A percentile compares a stretch with the other conserved stretches of the same genome.
Evolutionary conservation across 2,113 vertebrate genomes (phyloP).

Genomic region (Eolophus roseicapilla): DNA sequence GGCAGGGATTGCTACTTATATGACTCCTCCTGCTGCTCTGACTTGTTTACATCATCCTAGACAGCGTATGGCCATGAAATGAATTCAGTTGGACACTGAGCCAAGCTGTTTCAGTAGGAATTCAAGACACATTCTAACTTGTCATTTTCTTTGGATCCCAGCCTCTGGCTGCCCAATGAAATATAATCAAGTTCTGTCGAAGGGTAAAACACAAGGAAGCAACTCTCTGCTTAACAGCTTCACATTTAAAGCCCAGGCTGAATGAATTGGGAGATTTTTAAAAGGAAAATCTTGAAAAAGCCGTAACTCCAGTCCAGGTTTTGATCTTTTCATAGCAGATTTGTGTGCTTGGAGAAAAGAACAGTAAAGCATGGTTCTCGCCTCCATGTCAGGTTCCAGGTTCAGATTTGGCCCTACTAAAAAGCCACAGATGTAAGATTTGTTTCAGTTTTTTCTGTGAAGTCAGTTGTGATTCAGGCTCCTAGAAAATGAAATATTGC

Average conservation of each 20-base stretch:
- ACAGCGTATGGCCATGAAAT: constrained; percentile 18
- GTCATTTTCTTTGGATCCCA: constrained; percentile 37
- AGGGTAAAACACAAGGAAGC: neutral
- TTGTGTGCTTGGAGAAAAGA: neutral
- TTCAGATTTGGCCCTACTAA: neutral
- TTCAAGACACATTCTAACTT: constrained; percentile 46
- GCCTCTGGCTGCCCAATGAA: neutral
- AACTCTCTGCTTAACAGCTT: neutral
- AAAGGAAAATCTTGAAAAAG: neutral
- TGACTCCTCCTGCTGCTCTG: constrained; percentile 38
- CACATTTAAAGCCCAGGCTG: neutral
- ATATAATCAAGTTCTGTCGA: constrained; percentile 15
- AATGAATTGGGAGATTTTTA: neutral
- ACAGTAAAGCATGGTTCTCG: neutral
- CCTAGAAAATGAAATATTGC: neutral
- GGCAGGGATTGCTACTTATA: constrained; percentile 46
- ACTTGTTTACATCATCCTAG: constrained; percentile 53
- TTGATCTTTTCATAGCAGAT: neutral
- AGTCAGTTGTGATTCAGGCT: neutral
- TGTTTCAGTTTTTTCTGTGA: neutral
- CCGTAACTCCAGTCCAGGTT: neutral
- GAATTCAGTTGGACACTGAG: constrained; percentile 31
- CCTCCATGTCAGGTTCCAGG: neutral
- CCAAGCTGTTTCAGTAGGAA: constrained; percentile 41
- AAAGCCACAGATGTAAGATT: neutral